Evolutionary conservation across 2,113 vertebrate species (phyloP).

Genomic region (Alligator mississippiensis): DNA sequence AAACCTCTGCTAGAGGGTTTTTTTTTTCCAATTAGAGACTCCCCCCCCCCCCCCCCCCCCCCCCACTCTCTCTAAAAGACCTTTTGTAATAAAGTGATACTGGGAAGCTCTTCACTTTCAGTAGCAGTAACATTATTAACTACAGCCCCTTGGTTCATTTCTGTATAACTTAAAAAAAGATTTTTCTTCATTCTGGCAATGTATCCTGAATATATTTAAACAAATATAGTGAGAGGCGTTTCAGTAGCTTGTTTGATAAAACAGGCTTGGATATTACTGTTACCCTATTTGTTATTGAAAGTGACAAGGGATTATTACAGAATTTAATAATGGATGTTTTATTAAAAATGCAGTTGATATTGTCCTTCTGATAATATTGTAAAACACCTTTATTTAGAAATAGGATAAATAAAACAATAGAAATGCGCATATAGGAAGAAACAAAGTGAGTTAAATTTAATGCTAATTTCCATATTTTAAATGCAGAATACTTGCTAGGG

Average conservation of each 20-base stretch:
- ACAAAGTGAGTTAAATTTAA: slow-evolving; percentile 47
- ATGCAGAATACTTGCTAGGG: slow-evolving; percentile 66
- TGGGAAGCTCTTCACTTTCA: not conserved
- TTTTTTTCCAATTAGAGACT: not conserved
- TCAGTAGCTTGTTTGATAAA: not conserved
- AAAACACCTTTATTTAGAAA: not conserved
- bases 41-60: too few relatives aligned
- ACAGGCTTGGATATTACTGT: not conserved
- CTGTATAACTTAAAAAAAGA: not conserved
- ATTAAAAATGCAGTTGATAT: not conserved
- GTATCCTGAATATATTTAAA: not conserved
- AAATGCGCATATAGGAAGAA: not conserved
- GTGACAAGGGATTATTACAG: not conserved
- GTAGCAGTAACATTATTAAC: not conserved
- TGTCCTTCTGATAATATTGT: not conserved
- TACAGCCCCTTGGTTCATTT: not conserved
- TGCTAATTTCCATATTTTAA: slow-evolving; percentile 56
- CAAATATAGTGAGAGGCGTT: not conserved
- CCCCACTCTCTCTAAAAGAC: fast-evolving
- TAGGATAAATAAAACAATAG: not conserved
- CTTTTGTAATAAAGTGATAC: not conserved
- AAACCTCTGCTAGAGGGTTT: not conserved
- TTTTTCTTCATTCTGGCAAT: not conserved
- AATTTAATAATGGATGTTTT: not conserved
- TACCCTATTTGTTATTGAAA: not conserved